Evolutionary conservation across 2,888 invertebrate genomes (phyloP).

Genomic region (Zeuzera pyrina): DNA sequence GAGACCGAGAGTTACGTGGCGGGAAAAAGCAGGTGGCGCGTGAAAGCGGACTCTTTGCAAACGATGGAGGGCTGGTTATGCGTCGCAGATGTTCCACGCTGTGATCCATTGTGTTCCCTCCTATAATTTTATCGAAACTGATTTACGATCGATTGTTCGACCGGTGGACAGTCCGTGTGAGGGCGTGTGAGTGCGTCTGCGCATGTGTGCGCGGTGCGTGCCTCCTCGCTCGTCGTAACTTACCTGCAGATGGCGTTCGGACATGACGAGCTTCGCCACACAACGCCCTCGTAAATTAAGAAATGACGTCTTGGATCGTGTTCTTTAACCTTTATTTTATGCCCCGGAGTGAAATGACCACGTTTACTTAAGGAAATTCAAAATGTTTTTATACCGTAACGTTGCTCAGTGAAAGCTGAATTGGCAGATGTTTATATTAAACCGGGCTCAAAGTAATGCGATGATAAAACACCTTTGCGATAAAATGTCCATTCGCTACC

Average conservation of each 20-base stretch:
- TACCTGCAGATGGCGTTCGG: slow-evolving; percentile 64
- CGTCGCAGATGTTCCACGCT: slow-evolving; percentile 47
- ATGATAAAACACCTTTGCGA: no score
- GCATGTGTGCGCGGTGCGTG: slow-evolving; percentile 45
- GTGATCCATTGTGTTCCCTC: slow-evolving; percentile 69
- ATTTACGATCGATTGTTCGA: slow-evolving; percentile 73
- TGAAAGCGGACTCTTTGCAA: slow-evolving; percentile 59
- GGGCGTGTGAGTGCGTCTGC: slow-evolving; percentile 50
- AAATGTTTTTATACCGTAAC: no score
- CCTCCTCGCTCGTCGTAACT: slow-evolving; percentile 27
- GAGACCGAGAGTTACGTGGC: slow-evolving; percentile 49
- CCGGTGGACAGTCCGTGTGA: slow-evolving; percentile 58
- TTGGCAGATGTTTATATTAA: no score
- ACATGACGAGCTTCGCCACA: slow-evolving; percentile 44
- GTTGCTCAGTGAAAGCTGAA: no score
- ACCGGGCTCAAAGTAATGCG: no score
- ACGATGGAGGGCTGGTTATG: slow-evolving; percentile 53
- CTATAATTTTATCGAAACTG: slow-evolving; percentile 73
- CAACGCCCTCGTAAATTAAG: slow-evolving; percentile 65
- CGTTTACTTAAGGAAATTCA: no score
- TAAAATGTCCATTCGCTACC: slow-evolving; percentile 39
- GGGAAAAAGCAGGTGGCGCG: slow-evolving; percentile 41
- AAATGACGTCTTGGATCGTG: slow-evolving; percentile 45
- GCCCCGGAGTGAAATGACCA: no score
- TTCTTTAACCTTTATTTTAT: slow-evolving; percentile 50